Percentiles rank a stretch among this genome's conserved stretches.
phyloP scores from a whole-genome alignment of 2,113 vertebrate genomes.

The Embiotoca jacksoni region DNA sequence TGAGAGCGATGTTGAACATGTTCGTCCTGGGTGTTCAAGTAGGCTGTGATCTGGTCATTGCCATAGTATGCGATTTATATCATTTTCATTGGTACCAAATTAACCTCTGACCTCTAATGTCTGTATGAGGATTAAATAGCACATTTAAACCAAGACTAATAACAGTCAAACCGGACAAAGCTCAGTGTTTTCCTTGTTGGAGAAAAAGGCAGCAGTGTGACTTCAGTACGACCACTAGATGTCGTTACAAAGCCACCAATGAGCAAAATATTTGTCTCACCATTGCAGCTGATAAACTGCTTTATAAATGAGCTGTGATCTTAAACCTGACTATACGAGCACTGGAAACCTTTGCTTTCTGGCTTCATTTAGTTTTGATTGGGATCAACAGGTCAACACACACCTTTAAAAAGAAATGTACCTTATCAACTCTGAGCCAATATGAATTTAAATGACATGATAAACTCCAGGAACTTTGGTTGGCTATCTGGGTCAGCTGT shows the following conservation, averaged over 20 bases:
- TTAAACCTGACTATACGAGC: background rate
- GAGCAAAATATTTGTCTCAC: background rate
- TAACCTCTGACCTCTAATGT: too few species aligned
- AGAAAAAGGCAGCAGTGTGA: too few species aligned
- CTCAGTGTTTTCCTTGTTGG: too few species aligned
- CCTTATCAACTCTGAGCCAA: conserved; percentile 16
- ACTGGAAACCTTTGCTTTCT: background rate
- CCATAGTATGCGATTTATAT: too few species aligned
- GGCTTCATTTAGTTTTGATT: background rate
- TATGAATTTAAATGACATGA: conserved; percentile 2
- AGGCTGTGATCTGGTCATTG: too few species aligned
- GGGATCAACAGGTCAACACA: background rate
- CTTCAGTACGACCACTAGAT: conserved; percentile 51
- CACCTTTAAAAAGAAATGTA: background rate
- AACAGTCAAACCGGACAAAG: too few species aligned
- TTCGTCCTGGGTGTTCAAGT: too few species aligned
- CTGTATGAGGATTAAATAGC: too few species aligned
- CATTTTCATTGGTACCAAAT: too few species aligned
- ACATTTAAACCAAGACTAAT: too few species aligned
- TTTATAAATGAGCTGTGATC: background rate
- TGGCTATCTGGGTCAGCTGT: background rate
- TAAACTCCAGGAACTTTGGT: conserved; percentile 15
- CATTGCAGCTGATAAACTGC: background rate
- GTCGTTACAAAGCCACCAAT: conserved; percentile 8
- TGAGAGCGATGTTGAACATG: too few species aligned